Evolutionary conservation across 2,888 invertebrate genomes (phyloP).

Genomic region (Pyrrhopygopsis socrates): DNA sequence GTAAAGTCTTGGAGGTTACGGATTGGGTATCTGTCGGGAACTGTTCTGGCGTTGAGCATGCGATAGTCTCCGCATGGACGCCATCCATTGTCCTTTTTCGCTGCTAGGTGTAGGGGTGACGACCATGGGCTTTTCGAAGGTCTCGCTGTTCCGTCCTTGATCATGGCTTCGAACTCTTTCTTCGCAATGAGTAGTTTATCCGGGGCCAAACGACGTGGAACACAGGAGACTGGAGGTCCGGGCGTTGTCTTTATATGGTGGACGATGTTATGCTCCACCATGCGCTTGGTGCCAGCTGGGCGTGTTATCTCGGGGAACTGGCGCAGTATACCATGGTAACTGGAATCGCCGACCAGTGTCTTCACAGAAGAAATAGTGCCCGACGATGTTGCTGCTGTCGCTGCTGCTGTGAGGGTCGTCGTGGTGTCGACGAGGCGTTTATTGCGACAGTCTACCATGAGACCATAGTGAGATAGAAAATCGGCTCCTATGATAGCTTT

Average conservation of each 20-base stretch:
- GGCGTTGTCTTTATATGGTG: constrained; percentile 77
- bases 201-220: constrained; percentile 80
- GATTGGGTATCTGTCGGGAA: neutral
- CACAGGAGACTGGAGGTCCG: constrained; percentile 45
- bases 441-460: constrained; percentile 85
- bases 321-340: constrained; percentile 52
- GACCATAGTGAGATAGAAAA: constrained; percentile 84
- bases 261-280: constrained; percentile 61
- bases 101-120: constrained; percentile 50
- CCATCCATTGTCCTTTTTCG: neutral
- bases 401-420: constrained; percentile 42
- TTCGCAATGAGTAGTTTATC: constrained; percentile 65
- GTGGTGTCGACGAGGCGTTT: constrained; percentile 63
- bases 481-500: constrained; percentile 88
- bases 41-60: neutral
- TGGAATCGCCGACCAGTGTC: constrained; percentile 15
- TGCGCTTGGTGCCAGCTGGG: constrained; percentile 55
- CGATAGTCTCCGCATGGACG: neutral
- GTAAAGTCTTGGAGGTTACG: neutral
- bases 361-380: neutral
- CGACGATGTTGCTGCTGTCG: neutral
- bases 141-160: constrained; percentile 47
- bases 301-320: constrained; percentile 68
- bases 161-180: constrained; percentile 27
- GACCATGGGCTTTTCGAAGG: constrained; percentile 62